Evolutionary conservation across 2,113 vertebrate genomes (phyloP), one percentile per base, ranked within the genome.

Genomic region (Nothobranchius furzeri): DNA sequence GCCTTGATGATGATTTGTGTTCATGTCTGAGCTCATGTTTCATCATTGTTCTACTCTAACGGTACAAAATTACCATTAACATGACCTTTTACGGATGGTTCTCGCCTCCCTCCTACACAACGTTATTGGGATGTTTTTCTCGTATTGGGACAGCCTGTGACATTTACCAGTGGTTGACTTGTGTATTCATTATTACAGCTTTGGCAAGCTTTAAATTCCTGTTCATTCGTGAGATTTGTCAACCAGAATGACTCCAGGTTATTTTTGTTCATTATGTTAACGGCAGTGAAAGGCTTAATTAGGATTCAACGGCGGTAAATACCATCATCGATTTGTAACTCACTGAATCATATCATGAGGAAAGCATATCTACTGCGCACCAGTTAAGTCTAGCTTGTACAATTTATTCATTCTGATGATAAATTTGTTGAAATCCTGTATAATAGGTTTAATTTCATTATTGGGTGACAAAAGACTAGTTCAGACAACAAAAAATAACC

Each of bases 1-100:
- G 37, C 37, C 4, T 6, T 40, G 6, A 11, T 64, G 72, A 56
- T 85, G 53, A 85, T 78, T 64, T 47, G 66, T 70, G 68, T 73
- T 66, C 73, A 84, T 77, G 73, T 76, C 81, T 10, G 51, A 78
- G 75, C 59, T 58, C 71, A 67, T 79, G 70, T 52, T 52, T 12
- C 12, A 42, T 57, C 54, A 47, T 60, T 17, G 46, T 40, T 40
- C 37, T 40, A 40, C 37, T 70, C 53, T 64, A 70, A 84, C 79
- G 63, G 83, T 74, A 81, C 64, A 86, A 62, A 66, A 87, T 90
- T 88, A 91, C 82, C 86, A 91, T 85, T 12, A 40, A 40, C 54
- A 40, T 56, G 54, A 56, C 54, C 54, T 56, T 56, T 56, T 40
- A 15, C 40, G 14, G 14, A 56, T 14, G 53, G 30, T 10, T 24